Percentiles rank a stretch among this genome's conserved stretches.
These are phyloP conservation scores for Trachelus iudaicus DNA, from an alignment of 2,888 invertebrate species.

Conservation along the genomic window DNA sequence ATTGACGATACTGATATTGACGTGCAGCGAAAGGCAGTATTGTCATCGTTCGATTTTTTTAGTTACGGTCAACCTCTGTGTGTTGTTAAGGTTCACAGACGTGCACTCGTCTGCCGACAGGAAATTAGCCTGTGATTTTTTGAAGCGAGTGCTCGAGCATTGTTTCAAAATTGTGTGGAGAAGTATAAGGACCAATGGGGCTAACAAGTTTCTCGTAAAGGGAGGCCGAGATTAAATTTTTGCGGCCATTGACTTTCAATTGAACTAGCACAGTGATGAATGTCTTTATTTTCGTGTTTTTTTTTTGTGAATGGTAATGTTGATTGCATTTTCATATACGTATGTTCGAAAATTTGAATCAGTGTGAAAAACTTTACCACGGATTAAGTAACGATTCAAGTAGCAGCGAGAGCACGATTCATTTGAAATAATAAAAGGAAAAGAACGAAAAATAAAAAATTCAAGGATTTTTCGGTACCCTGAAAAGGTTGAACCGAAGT, in stretches of 20 bases:
- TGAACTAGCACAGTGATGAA: too few relatives aligned
- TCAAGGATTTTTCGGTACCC: neutral
- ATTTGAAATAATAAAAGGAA: neutral
- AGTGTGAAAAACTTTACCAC: too few relatives aligned
- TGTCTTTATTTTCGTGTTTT: too few relatives aligned
- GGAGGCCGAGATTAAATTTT: too few relatives aligned
- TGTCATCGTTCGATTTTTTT: neutral
- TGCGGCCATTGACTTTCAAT: too few relatives aligned
- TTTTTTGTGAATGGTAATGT: too few relatives aligned
- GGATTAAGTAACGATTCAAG: too few relatives aligned
- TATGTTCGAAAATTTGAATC: too few relatives aligned
- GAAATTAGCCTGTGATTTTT: neutral
- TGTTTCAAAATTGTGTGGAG: neutral
- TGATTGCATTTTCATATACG: too few relatives aligned
- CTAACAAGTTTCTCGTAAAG: too few relatives aligned
- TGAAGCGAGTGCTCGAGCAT: neutral
- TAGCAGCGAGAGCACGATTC: neutral
- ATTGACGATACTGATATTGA: neutral
- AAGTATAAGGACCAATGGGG: neutral
- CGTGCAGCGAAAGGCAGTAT: neutral
- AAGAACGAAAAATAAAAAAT: neutral
- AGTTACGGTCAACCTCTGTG: neutral
- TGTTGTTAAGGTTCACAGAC: neutral
- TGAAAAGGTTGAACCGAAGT: neutral
- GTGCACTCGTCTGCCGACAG: neutral